phyloP scores from a whole-genome alignment of 2,113 vertebrate genomes.

The Lampris incognitus region DNA sequence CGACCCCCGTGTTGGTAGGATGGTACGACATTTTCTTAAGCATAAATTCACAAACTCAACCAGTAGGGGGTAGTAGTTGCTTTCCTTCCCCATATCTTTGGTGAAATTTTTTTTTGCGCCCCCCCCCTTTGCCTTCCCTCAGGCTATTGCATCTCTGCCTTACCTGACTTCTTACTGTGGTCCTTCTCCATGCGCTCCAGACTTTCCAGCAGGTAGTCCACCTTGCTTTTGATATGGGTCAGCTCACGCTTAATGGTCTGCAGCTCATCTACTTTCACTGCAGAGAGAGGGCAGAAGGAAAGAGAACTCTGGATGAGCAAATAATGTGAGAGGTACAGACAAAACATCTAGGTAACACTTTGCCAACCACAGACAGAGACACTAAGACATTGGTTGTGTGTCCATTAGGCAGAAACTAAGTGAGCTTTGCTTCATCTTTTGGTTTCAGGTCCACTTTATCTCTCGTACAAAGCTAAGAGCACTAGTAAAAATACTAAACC shows the following conservation, averaged over 20 bases:
- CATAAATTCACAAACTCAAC: not conserved
- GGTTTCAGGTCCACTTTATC: no score
- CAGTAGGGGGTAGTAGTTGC: not conserved
- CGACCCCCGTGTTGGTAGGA: no score
- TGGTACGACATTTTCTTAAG: no score
- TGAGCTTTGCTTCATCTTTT: no score
- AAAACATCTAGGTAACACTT: not conserved
- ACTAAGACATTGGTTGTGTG: not conserved
- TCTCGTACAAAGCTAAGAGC: no score
- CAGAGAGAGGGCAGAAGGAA: not conserved
- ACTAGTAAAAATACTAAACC: no score
- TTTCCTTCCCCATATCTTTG: no score
- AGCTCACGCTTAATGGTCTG: slow-evolving; percentile 78
- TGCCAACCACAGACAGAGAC: not conserved
- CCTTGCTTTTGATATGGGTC: slow-evolving; percentile 77
- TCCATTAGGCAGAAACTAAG: no score
- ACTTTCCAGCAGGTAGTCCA: slow-evolving; percentile 74
- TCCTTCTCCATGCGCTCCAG: slow-evolving; percentile 91
- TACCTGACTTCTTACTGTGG: slow-evolving; percentile 85
- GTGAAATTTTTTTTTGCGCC: no score
- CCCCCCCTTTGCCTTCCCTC: not conserved
- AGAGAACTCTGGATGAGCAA: not conserved
- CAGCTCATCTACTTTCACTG: slow-evolving; percentile 78
- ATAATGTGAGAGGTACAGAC: no score
- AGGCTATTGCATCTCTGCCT: not conserved